phyloP scores from a whole-genome alignment of 2,888 invertebrate genomes.

The Ornithoptera priamus region DNA sequence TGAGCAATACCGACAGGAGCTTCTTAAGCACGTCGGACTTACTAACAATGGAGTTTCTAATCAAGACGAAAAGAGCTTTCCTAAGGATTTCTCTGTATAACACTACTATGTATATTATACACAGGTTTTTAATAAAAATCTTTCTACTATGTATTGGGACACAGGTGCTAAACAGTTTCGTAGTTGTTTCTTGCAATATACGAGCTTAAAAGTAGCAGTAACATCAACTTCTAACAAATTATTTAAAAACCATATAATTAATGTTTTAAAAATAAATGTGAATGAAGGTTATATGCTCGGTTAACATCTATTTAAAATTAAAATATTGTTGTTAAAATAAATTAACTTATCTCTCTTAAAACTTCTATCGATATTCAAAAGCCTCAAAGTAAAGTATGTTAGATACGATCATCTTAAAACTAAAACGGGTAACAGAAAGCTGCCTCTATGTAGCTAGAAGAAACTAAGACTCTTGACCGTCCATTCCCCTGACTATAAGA shows the following conservation, averaged over 20 bases:
- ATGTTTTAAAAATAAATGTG: too few species aligned
- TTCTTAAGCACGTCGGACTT: conserved; percentile 44
- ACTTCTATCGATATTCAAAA: background rate
- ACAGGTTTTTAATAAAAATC: background rate
- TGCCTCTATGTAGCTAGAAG: conserved; percentile 5
- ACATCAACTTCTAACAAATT: too few species aligned
- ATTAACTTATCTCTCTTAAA: background rate
- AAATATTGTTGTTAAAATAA: background rate
- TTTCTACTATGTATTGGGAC: background rate
- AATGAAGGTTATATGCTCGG: background rate
- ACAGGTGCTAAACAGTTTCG: too few species aligned
- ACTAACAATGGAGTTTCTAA: conserved; percentile 31
- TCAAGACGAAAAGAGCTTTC: conserved; percentile 28
- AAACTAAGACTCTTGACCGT: conserved; percentile 56
- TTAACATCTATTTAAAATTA: background rate
- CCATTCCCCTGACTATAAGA: conserved; percentile 47
- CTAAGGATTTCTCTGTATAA: conserved; percentile 20
- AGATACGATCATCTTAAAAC: conserved; percentile 13
- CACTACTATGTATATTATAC: too few species aligned
- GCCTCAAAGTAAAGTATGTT: conserved; percentile 3
- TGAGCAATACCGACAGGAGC: conserved; percentile 39
- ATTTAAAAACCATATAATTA: too few species aligned
- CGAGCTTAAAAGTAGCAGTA: too few species aligned
- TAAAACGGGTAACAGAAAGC: conserved; percentile 38
- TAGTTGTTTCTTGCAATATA: too few species aligned